These are phyloP conservation scores for Poeciliopsis paucimaculata DNA, from an alignment of 2,797 vertebrate species.

Conservation along the genomic window DNA sequence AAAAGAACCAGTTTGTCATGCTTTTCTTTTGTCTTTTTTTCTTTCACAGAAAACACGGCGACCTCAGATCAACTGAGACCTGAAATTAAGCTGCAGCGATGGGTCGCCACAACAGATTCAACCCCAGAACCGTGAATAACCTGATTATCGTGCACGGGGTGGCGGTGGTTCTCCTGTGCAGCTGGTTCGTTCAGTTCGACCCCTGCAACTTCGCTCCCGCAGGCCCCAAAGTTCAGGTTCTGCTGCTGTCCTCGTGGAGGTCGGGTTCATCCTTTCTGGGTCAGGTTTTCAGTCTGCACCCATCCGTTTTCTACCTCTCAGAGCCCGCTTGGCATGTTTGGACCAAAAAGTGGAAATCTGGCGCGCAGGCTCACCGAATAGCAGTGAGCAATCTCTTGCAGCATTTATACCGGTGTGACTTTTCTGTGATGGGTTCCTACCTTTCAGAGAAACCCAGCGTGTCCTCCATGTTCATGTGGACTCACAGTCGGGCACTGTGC, in stretches of 20 bases:
- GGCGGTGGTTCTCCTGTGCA: constrained; percentile 84
- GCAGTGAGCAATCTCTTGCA: constrained; percentile 87
- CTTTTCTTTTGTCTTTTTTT: neutral
- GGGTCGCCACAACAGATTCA: constrained; percentile 67
- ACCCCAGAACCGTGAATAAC: constrained; percentile 60
- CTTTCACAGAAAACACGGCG: neutral
- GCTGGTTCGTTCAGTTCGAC: constrained; percentile 74
- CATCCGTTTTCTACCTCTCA: constrained; percentile 94
- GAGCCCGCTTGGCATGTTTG: constrained; percentile 95
- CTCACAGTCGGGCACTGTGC: constrained; percentile 90
- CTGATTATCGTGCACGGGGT: constrained; percentile 83
- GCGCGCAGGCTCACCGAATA: constrained; percentile 80
- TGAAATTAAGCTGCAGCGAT: constrained; percentile 5
- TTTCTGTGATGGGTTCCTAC: constrained; percentile 91
- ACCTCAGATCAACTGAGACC: neutral
- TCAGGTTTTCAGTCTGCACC: constrained; percentile 95
- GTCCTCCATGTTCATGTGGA: constrained; percentile 91
- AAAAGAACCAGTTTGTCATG: neutral
- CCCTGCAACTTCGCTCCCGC: constrained; percentile 57
- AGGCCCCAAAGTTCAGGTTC: constrained; percentile 84
- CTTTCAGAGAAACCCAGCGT: constrained; percentile 82
- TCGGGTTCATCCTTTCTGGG: constrained; percentile 95
- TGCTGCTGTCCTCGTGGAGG: constrained; percentile 94
- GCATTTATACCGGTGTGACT: constrained; percentile 88
- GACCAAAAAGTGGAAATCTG: constrained; percentile 75